Percentiles rank a stretch among this genome's conserved stretches.
Conservation (phyloP, 2,888 invertebrate species). For the Glyphotaelius pellucidus region DNA sequence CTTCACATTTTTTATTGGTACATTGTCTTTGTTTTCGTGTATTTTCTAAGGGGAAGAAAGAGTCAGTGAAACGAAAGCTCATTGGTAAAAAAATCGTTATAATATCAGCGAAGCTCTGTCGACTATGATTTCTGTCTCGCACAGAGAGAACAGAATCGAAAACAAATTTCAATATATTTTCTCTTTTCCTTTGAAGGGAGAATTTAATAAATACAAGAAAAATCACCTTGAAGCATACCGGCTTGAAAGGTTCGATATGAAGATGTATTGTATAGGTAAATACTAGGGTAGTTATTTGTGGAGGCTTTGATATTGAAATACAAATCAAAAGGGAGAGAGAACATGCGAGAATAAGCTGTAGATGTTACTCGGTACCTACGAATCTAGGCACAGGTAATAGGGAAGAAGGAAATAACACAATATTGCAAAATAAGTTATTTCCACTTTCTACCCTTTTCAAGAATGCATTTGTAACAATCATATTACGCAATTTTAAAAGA, state of each 20-base stretch:
- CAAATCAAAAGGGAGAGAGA: too few relatives aligned
- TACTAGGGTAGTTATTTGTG: not conserved
- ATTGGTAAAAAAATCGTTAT: not conserved
- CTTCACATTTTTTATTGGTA: not conserved
- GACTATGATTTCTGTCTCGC: not conserved
- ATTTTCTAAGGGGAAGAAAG: not conserved
- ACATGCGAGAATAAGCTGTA: not conserved
- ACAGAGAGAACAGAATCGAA: not conserved
- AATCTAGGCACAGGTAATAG: not conserved
- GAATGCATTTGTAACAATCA: too few relatives aligned
- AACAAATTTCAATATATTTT: not conserved
- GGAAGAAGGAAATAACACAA: not conserved
- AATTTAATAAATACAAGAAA: conserved; percentile 27
- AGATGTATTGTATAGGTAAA: not conserved
- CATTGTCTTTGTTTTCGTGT: not conserved
- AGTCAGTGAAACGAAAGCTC: not conserved
- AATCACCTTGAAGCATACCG: conserved; percentile 18
- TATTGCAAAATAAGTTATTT: too few relatives aligned
- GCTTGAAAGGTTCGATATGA: conserved; percentile 13
- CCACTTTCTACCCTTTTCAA: too few relatives aligned
- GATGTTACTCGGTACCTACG: not conserved
- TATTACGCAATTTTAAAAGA: not conserved
- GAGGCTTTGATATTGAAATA: not conserved
- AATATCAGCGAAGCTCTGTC: not conserved
- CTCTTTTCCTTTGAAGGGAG: conserved; percentile 22